Evolutionary conservation across 2,113 vertebrate genomes (phyloP), one percentile per base, ranked within the genome.

Genomic region (Hyla sarda): DNA sequence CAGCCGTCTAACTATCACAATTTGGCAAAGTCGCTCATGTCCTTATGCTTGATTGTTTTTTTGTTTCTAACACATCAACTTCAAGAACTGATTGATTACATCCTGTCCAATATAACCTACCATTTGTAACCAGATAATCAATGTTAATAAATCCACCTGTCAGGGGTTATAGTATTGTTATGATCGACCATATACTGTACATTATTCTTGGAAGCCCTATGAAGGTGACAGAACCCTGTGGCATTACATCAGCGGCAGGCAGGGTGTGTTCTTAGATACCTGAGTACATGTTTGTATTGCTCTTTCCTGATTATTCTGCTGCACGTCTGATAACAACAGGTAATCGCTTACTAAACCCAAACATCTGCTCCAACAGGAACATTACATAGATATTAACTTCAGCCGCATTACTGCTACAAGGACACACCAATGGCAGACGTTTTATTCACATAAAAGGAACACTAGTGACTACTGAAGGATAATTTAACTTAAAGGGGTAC

Each of bases 201-300:
- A 52, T 47, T 73, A 73, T 73, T 47, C 25, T 25, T 34, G 48
- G 34, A 67, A 37, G 23, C 62, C 32, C 11, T 48, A 37, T 72
- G 65, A 71, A 80, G 84, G 76, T 86, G 76, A 79, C 76, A 79
- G 41, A 71, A 30, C 32, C 30, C 47, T 74, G 23, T 41, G 23
- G 67, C 82, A 32, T 67, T 56, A 85, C 75, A 58, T 34, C 45
- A 79, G 30, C 3, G 41, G 41, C 41, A 28, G 32, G 8, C 60
- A 79, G 76, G 84, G 84, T 71, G 84, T 86, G 62, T 86, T 86
- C 75, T 83, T 52, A 74, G 73, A 83, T 75, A 83, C 69, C 82
- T 54, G 58, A 76, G 13, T 54, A 54, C 83, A 85, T 86, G 62
- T 79, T 80, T 86, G 84, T 52, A 79, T 72, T 56, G 32, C 75